Evolutionary conservation across 2,888 invertebrate genomes (phyloP), one percentile per base, ranked within the genome.

Genomic region (Mantis religiosa): DNA sequence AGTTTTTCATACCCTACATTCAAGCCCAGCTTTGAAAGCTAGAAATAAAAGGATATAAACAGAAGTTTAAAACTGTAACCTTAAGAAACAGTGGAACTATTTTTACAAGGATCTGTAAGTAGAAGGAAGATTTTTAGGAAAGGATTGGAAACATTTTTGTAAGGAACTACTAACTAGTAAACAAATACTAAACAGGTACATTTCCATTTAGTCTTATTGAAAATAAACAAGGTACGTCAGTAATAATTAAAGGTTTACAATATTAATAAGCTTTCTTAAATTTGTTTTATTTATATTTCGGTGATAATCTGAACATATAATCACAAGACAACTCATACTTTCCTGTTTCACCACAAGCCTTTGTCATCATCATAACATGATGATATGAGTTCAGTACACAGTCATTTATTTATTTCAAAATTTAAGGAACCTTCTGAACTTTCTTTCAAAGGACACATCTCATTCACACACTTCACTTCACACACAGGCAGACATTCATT

Each of bases 241-340:
- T 71, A 15, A 71, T 15, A 15, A 54, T 54, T 54, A 20, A 54
- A 71, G 25, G 25, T 71, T 71, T 71, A 71, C 15, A 71, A 71
- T 25, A 41, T 3, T 6, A 41, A 20, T 71, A 6, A 71, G 54
- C 20, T 71, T 71, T 71, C 27, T 85, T 86, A 86, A 47, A 25
- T 87, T 25, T 87, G 82, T 82, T 87, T 87, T 87, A 87, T 87
- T 87, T 81, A 87, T 87, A 82, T 30, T 82, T 81, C 30, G 82
- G 87, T 87, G 87, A 87, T 81, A 81, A 15, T 87, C 82, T 34
- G 8, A 82, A 87, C 87, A 87, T 82, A 54, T 20, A 87, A 87
- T 87, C 82, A 87, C 82, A 87, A 82, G 30, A 87, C 82, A 82
- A 82, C 3, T 82, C 82, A 82, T 87, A 81, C n/a, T 81, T 12